Evolutionary conservation across 2,888 invertebrate species (phyloP).

Genomic region (Parochlus steinenii): DNA sequence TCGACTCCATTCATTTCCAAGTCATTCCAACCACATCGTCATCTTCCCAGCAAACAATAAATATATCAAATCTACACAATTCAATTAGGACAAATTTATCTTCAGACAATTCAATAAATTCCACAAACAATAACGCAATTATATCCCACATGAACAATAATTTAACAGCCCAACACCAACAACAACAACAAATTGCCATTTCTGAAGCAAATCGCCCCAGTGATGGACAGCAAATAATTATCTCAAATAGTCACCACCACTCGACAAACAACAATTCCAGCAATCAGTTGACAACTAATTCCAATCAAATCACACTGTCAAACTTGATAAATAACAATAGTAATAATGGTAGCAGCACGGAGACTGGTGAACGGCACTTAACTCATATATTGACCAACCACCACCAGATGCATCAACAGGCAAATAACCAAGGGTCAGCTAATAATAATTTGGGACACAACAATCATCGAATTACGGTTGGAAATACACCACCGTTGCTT

Average conservation of each 20-base stretch:
- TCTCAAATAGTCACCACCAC: no score
- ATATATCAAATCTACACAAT: slow-evolving; percentile 6
- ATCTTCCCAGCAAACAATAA: slow-evolving; percentile 18
- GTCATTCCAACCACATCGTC: slow-evolving; percentile 19
- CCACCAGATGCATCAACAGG: slow-evolving; percentile 15
- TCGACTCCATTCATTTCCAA: slow-evolving; percentile 25
- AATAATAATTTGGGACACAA: slow-evolving; percentile 15
- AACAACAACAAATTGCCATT: slow-evolving; percentile 20
- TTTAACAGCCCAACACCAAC: slow-evolving; percentile 19
- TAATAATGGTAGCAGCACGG: slow-evolving; percentile 21
- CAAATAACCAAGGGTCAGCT: slow-evolving; percentile 19
- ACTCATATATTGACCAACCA: slow-evolving; percentile 1
- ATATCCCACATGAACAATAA: slow-evolving; percentile 13
- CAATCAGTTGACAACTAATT: slow-evolving; percentile 16
- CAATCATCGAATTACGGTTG: slow-evolving; percentile 14
- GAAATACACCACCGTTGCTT: slow-evolving; percentile 43
- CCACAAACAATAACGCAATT: slow-evolving; percentile 2
- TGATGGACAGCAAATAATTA: no score
- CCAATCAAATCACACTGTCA: slow-evolving; percentile 18
- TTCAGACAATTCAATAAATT: background rate
- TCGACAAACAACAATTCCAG: slow-evolving; percentile 1
- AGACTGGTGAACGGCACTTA: slow-evolving; percentile 14
- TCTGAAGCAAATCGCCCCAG: no score
- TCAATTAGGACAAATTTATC: background rate
- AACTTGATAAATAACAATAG: slow-evolving; percentile 18